A percentile compares a stretch with the other conserved stretches of the same genome.
Conservation (phyloP, 2,888 invertebrate species). For the Tenthredo distinguenda region DNA sequence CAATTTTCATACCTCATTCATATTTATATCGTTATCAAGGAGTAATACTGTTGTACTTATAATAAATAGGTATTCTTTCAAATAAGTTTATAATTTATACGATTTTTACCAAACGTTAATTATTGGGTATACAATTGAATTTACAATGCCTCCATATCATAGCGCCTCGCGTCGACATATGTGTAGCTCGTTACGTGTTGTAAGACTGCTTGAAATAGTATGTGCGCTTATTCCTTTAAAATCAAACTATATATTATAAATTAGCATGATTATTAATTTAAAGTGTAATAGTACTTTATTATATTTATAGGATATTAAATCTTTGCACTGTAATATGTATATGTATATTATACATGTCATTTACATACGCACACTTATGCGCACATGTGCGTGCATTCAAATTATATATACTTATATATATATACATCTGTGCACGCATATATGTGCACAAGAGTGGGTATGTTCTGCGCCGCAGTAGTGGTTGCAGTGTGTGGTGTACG, state of each 20-base stretch:
- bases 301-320: constrained; percentile 63
- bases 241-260: constrained; percentile 39
- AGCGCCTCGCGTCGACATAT: constrained; percentile 29
- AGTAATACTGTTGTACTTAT: constrained; percentile 73
- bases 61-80: constrained; percentile 65
- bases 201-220: constrained; percentile 7
- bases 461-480: constrained; percentile 53
- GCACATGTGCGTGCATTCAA: constrained; percentile 63
- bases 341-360: background rate
- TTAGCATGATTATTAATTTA: constrained; percentile 30
- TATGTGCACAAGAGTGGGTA: background rate
- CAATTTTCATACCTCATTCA: constrained; percentile 62
- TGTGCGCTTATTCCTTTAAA: constrained; percentile 45
- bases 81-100: constrained; percentile 10
- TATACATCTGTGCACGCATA: background rate
- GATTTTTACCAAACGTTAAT: background rate
- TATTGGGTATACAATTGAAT: constrained; percentile 8
- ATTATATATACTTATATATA: background rate
- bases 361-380: constrained; percentile 55
- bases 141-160: constrained; percentile 17
- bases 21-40: constrained; percentile 64
- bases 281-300: constrained; percentile 42
- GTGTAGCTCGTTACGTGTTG: constrained; percentile 27
- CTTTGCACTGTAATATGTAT: constrained; percentile 35
- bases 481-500: constrained; percentile 65